Base-by-base conservation (phyloP, 2,888 invertebrate genomes). In the Pilophorus perplexus region DNA sequence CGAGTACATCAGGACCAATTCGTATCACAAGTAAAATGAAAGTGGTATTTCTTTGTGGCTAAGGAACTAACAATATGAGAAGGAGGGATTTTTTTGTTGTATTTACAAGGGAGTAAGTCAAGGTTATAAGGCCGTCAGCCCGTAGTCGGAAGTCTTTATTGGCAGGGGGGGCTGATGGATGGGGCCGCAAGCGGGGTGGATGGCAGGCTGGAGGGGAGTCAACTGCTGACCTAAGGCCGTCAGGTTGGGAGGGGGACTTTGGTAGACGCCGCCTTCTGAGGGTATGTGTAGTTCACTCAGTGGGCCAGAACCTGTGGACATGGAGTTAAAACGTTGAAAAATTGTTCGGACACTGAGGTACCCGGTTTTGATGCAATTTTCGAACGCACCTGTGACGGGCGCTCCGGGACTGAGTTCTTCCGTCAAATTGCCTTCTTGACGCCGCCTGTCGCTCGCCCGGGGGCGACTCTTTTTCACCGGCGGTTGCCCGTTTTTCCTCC, bases 401-500 rank as follows among this genome's bases (percentile, higher is more conserved):
- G 48, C 57, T 42, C 65, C 50, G 20, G 48, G 44, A 55, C 66
- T 48, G 38, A 67, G 54, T 55, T 66, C 54, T 44, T 62, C 67
- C 25, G 37, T 37, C 23, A 50, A 27, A 54, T 69, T 62, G 72
- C 55, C 65, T 33, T 50, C 66, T 16, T 33, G 46, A 18, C 69
- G 28, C 25, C 68, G 59, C 33, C 67, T 64, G 33, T 70, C 69
- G 50, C 59, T 52, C 27, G 64, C 68, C 38, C 69, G 72, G 72
- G 65, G 74, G 72, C 67, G 74, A 73, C 66, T 74, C 72, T 37
- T 73, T 71, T 73, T 85, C 23, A 85, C 84, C 72, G 85, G 84
- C 73, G 86, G 86, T 67, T 86, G 85, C 76, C 87, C 88, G 68
- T 87, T 87, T 84, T 88, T 89, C 82, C 88, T 83, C 72, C 85